Base-by-base conservation (phyloP, 2,797 vertebrate species). In the Martes flavigula region DNA sequence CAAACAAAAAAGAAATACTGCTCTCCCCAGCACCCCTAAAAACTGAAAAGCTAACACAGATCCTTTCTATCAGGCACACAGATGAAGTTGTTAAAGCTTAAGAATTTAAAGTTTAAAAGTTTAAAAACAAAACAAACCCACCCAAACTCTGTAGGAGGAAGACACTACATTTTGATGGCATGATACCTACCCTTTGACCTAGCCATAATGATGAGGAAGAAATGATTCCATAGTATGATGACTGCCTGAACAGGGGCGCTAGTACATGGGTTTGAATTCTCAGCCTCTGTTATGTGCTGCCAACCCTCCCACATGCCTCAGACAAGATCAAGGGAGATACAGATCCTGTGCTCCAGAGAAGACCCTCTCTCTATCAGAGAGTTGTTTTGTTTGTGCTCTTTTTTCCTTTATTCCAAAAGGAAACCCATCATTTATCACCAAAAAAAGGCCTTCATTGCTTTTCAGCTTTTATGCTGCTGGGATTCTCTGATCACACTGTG, bases 401-500 rank as follows among this genome's bases (percentile, higher is more conserved):
- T 87, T 88, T 66, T 73, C 66, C 77, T 77, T 83, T 62, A 46
- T 25, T 46, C 84, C 70, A 60, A 92, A 95, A 96, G 90, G 72
- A 90, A 88, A 87, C 70, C 70, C 87, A 90, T 88, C 94, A 97
- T 97, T 86, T 94, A 97, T 97, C 95, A 98, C 82, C 82, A 27
- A 95, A 78, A 79, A 93, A 96, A 96, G 54, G 64, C 75, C 83
- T 91, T 94, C 46, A 25, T 68, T 96, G 81, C 92, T 85, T 96
- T 91, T 60, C 40, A 62, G 62, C 51, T 97, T 96, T 97, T 84
- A 94, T 91, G 79, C 96, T 92, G 87, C 91, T 87, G 79, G 86
- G 75, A 89, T 97, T 94, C 97, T 97, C 94, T 93, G 95, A 98
- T 96, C 97, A 87, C 96, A 87, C 97, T 98, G 97, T 98, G 97